Conservation (phyloP, 64 coral and sea anemone species). For the Montipora capricornis region DNA sequence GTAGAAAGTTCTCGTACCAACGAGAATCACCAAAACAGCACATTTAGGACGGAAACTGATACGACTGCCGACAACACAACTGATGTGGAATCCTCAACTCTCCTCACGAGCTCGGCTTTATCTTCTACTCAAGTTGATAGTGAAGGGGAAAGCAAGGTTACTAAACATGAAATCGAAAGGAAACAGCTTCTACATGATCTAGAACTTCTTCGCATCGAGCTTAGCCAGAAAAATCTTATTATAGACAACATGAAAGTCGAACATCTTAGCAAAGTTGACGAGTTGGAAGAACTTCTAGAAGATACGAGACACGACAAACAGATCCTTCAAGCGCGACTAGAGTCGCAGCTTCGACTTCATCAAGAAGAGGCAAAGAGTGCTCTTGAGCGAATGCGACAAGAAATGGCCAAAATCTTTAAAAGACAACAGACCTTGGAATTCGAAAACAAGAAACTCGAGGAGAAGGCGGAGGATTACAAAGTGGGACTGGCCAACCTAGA, state of each 20-base stretch:
- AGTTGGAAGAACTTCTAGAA: constrained; percentile 87
- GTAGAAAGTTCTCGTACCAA: constrained; percentile 19
- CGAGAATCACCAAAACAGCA: constrained; percentile 59
- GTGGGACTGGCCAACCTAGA: constrained; percentile 60
- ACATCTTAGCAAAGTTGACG: constrained; percentile 86
- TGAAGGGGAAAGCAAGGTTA: constrained; percentile 79
- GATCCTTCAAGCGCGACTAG: constrained; percentile 89
- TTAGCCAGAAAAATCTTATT: constrained; percentile 95
- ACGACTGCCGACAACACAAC: constrained; percentile 69
- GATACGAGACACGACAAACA: constrained; percentile 91
- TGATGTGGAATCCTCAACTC: constrained; percentile 88
- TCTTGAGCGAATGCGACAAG: constrained; percentile 85
- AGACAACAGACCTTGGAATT: constrained; percentile 86
- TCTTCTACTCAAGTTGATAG: constrained; percentile 88
- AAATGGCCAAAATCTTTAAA: constrained; percentile 80
- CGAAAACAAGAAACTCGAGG: constrained; percentile 90
- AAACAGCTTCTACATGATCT: constrained; percentile 95
- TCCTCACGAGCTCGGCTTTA: constrained; percentile 83
- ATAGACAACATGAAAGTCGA: constrained; percentile 96
- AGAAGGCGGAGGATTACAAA: constrained; percentile 85
- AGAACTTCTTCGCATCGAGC: constrained; percentile 90
- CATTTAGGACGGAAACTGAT: constrained; percentile 72
- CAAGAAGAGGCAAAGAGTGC: constrained; percentile 84
- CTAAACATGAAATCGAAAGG: constrained; percentile 93
- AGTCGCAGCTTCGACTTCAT: constrained; percentile 94